These are phyloP conservation scores for Rhea pennata DNA, from an alignment of 2,113 vertebrate species.

Conservation along the genomic window DNA sequence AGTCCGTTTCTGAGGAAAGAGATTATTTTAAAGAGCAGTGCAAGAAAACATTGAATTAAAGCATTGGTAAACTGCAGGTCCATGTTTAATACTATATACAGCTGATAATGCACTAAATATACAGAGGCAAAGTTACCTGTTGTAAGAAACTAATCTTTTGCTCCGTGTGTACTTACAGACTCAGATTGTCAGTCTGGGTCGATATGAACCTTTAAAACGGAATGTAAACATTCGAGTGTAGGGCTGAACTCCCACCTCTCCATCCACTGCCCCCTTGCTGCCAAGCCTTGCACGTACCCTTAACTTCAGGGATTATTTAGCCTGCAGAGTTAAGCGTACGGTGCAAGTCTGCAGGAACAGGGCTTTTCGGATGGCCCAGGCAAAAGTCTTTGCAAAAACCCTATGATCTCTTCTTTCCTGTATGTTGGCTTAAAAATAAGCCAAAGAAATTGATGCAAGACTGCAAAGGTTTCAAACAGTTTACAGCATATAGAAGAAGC, in stretches of 20 bases:
- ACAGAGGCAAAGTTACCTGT: conserved; percentile 55
- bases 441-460: conserved; percentile 58
- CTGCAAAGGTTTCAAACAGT: conserved; percentile 43
- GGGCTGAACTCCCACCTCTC: neutral
- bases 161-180: neutral
- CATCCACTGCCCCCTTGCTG: neutral
- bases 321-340: neutral
- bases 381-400: conserved; percentile 19
- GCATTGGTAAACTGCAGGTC: conserved; percentile 65
- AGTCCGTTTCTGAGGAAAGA: conserved; percentile 56
- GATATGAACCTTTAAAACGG: conserved; percentile 26
- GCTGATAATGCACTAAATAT: conserved; percentile 69
- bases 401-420: conserved; percentile 5
- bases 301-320: neutral
- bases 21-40: conserved; percentile 74
- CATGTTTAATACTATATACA: conserved; percentile 56
- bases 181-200: conserved; percentile 45
- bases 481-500: conserved; percentile 61
- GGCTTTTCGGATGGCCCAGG: neutral
- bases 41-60: conserved; percentile 69
- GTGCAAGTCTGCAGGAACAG: neutral
- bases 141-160: conserved; percentile 35
- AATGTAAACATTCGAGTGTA: conserved; percentile 73
- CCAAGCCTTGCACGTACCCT: neutral
- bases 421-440: conserved; percentile 72